Base-by-base conservation (phyloP, 2,113 vertebrate genomes). In the Archocentrus centrarchus region DNA sequence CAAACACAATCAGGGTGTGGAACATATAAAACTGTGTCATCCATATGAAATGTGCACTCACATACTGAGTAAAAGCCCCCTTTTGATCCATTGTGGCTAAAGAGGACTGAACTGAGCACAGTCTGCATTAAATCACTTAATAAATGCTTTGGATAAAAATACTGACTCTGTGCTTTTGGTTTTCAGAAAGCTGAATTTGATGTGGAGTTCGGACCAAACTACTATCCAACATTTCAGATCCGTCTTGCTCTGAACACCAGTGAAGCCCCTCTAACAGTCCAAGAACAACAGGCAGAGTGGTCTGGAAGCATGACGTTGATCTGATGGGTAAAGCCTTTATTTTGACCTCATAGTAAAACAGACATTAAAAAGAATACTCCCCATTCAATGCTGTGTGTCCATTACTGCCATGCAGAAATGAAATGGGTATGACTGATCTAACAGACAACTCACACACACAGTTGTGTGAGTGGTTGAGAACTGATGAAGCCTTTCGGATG, bases 161-260 rank as follows among this genome's bases (percentile, higher is more conserved):
- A 11, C 35, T 64, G 39, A 41, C 39, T 41, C 39, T 41, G 37
- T 4, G 0, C 17, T 55, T 73, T 5, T 53, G 17, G 24, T 75
- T 75, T 63, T 32, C 68, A 85, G 83, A 47, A 32, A 62, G 68
- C 17, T 22, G n/a, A 44, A 2, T 60, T 79, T 44, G 64, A 84
- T 20, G 5, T 76, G 61, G 37, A 77, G 27, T 76, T 27, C 41
- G 84, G 57, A 66, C 79, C 84, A 30, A 86, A 86, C 47, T 86
- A 39, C 55, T 44, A 64, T 32, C 60, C 79, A 3, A 59, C 37
- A 5, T 86, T 86, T 77, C 41, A 77, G 79, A 59, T 86, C 24
- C 7, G 20, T 2, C 41, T 81, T 7, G 18, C 27, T 18, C 0
- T 10, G 35, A 59, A 53, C 59, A 76, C 24, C 24, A 24, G 24